phyloP scores from a whole-genome alignment of 1,140 invertebrate genomes.

The Acromyrmex heyeri region DNA sequence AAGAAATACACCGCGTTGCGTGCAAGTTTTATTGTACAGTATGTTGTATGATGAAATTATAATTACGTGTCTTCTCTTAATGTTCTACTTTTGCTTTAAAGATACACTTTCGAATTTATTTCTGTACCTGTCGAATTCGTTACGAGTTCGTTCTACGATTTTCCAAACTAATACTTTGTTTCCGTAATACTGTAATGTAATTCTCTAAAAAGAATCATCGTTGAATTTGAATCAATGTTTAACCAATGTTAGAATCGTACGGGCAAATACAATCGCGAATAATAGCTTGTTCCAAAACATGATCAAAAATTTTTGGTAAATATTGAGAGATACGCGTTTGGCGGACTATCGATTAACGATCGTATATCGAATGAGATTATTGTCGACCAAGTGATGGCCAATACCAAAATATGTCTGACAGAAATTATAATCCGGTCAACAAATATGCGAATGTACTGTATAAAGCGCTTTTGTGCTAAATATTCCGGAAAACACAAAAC shows the following conservation, averaged over 20 bases:
- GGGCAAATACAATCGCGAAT: neutral
- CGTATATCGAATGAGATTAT: neutral
- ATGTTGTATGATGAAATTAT: neutral
- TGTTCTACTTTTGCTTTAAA: constrained; percentile 17
- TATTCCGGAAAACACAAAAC: neutral
- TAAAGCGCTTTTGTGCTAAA: constrained; percentile 4
- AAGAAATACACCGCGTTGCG: neutral
- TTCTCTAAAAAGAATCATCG: constrained; percentile 2
- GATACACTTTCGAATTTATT: neutral
- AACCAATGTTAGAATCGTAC: constrained; percentile 13
- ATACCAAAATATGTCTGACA: neutral
- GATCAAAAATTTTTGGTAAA: constrained; percentile 41
- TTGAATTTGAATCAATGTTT: constrained; percentile 17
- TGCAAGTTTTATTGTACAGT: constrained; percentile 14
- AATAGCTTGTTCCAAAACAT: neutral
- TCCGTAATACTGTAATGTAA: neutral
- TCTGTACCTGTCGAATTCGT: neutral
- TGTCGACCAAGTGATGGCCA: neutral
- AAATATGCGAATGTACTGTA: neutral
- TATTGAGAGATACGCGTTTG: constrained; percentile 12
- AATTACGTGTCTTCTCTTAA: neutral
- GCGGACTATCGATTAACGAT: neutral
- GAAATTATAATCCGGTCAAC: neutral
- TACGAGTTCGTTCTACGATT: neutral
- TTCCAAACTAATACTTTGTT: neutral